phyloP scores from a whole-genome alignment of 2,888 invertebrate genomes.

The Zaprionus obscuricornis region DNA sequence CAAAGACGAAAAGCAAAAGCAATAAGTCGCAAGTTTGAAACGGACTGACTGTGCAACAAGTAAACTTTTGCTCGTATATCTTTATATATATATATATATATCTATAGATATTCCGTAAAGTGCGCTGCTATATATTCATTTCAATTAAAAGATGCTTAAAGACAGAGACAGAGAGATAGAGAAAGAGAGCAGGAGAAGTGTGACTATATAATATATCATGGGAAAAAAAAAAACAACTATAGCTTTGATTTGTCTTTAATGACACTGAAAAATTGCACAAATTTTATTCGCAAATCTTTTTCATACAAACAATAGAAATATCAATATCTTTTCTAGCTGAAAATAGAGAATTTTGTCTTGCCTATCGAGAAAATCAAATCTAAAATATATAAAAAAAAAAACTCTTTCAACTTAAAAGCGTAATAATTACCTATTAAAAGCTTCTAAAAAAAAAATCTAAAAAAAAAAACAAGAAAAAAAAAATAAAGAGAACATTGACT shows the following conservation, averaged over 20 bases:
- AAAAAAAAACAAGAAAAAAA: too few species aligned
- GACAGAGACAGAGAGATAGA: background rate
- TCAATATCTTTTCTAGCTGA: too few species aligned
- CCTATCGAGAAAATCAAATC: too few species aligned
- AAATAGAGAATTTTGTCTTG: too few species aligned
- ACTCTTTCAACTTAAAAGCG: conserved; percentile 6
- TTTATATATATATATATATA: background rate
- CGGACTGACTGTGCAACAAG: conserved; percentile 51
- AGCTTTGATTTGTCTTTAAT: too few species aligned
- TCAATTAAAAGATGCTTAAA: conserved; percentile 47
- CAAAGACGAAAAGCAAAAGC: background rate
- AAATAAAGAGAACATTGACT: conserved; percentile 41
- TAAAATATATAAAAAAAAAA: too few species aligned
- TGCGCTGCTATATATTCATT: conserved; percentile 38
- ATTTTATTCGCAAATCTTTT: too few species aligned
- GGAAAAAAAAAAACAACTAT: too few species aligned
- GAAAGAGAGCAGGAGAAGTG: too few species aligned
- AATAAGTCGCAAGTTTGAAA: conserved; percentile 36
- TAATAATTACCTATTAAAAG: conserved; percentile 52
- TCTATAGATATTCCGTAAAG: conserved; percentile 4
- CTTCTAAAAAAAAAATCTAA: conserved; percentile 26
- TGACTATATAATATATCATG: too few species aligned
- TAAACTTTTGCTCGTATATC: conserved; percentile 23
- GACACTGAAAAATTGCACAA: too few species aligned
- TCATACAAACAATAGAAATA: too few species aligned